These are phyloP conservation scores for Pristionchus japonicus DNA, from an alignment of 2,888 invertebrate species.

Conservation along the genomic window DNA sequence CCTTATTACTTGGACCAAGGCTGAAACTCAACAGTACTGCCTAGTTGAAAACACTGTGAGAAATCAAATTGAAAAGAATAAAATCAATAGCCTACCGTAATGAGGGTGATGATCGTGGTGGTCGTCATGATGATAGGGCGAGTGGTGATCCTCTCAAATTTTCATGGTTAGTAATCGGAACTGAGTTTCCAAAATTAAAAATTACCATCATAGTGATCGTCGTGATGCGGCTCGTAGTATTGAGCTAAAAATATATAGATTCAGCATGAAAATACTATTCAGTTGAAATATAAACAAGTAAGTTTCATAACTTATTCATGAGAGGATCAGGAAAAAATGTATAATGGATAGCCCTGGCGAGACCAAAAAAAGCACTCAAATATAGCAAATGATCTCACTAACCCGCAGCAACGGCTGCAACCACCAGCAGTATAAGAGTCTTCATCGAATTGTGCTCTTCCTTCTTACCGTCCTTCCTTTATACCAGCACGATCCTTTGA, in stretches of 20 bases:
- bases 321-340: too few species aligned
- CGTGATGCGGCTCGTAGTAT: constrained; percentile 29
- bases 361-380: background rate
- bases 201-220: constrained; percentile 14
- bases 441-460: constrained; percentile 19
- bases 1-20: too few species aligned
- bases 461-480: background rate
- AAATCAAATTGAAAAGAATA: too few species aligned
- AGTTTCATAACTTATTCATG: too few species aligned
- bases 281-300: background rate
- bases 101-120: constrained; percentile 3
- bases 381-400: background rate
- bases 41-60: too few species aligned
- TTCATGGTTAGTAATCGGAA: background rate
- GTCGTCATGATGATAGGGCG: constrained; percentile 19
- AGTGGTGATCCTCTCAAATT: constrained; percentile 33
- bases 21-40: too few species aligned
- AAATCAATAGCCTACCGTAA: constrained; percentile 11
- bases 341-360: too few species aligned
- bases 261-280: too few species aligned
- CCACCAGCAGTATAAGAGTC: background rate
- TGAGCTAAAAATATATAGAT: background rate
- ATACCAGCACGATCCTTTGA: background rate
- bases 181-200: background rate
- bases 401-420: constrained; percentile 22